Evolutionary conservation across 2,113 vertebrate genomes (phyloP).

Genomic region (Strix aluco): DNA sequence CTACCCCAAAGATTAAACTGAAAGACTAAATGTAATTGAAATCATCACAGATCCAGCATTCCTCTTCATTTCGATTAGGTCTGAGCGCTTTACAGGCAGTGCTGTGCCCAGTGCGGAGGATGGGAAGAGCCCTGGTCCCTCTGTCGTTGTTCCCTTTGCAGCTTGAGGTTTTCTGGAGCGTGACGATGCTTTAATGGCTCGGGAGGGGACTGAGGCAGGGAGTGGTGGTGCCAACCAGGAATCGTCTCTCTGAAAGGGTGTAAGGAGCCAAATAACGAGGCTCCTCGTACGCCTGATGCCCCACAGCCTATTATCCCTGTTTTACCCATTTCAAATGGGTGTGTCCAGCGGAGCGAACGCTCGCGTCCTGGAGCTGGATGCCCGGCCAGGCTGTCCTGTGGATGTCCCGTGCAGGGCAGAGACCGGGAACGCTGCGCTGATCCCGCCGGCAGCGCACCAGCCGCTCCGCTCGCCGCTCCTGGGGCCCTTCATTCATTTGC

Average conservation of each 20-base stretch:
- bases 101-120: accelerated
- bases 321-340: neutral
- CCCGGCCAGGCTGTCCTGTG: neutral
- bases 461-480: neutral
- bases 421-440: neutral
- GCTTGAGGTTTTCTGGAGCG: neutral
- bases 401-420: neutral
- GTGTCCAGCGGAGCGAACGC: accelerated
- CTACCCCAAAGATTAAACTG: neutral
- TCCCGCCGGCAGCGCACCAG: too few species aligned
- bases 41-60: neutral
- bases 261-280: neutral
- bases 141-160: neutral
- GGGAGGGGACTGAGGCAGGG: neutral
- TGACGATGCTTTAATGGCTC: neutral
- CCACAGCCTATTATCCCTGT: neutral
- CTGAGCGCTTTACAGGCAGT: neutral
- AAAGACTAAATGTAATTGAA: neutral
- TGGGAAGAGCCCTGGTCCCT: neutral
- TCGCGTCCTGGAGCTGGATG: neutral
- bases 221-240: neutral
- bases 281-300: accelerated
- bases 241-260: neutral
- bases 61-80: neutral
- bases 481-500: neutral